Evolutionary conservation across 2,888 invertebrate species (phyloP), one percentile per base, ranked within the genome.

Genomic region (Gymnoscelis rufifasciata): DNA sequence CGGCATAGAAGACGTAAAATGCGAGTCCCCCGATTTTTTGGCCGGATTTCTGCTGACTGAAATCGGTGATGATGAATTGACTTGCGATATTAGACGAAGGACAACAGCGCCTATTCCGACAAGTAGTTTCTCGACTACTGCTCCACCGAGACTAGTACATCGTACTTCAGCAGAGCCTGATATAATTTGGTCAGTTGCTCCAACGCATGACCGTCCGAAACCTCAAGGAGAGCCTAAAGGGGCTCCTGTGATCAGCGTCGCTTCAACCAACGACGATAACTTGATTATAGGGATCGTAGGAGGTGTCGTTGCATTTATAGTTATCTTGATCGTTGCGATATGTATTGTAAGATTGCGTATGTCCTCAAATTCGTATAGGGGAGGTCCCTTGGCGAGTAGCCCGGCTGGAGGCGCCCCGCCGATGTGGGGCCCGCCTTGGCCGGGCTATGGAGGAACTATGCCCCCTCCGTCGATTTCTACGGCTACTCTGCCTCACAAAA

Each of bases 211-310:
- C 27, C 89, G 93, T 47, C 84, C 91, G 14, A 78, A 89, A 61
- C 84, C 89, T 62, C 71, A 90, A 3, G 90, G 88, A 13, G 91
- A 89, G 36, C 89, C 90, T 41, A 93, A 92, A 75, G 90, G 89
- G 33, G 90, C 90, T 8, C 89, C 86, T 19, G 87, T 89, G 1
- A 74, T 88, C 1, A 90, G 90, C 1, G 88, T 89, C 47, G 88
- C 90, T 6, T 83, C 92, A 0, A 90, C 94, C 7, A 93, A 91
- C 43, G 96, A 96, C 64, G 97, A 97, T 63, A 96, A 96, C 3
- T 87, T 97, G n/a, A 97, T 97, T 40, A 97, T 97, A 49, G 96
- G 96, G n/a, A 97, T 97, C 57, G 96, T 97, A 0, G 96, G 96
- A 0, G 96, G 97, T 1, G 96, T 97, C 0, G 96, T 97, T 0